Evolutionary conservation across 2,888 invertebrate genomes (phyloP), one percentile per base, ranked within the genome.

Genomic region (Gisinianus flammeolus): DNA sequence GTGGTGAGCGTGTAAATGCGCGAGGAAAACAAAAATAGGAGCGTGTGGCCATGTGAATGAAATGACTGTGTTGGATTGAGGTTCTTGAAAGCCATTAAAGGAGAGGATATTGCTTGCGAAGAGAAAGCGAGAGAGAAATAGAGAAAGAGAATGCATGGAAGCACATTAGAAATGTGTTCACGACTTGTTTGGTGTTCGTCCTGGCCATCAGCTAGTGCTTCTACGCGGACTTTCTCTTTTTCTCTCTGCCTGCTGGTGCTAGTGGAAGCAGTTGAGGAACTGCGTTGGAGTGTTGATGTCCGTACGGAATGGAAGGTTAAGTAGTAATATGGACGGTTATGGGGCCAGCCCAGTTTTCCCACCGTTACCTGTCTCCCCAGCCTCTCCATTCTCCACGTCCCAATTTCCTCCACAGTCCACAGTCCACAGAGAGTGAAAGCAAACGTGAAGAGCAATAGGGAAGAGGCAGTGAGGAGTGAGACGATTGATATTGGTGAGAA

Each of bases 401-500:
- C 75, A 67, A 67, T 52, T 75, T 12, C 44, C 35, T 44, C 35
- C 16, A 28, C 26, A 62, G 8, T 58, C 24, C 10, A n/a, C 31
- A 31, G 58, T n/a, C 24, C 12, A 62, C 8, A 62, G 66, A 66
- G 30, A 30, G n/a, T 16, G 66, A 66, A 26, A 19, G 30, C 16
- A 30, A 31, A 30, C 12, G 30, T 12, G 22, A 24, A 12, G 66
- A 56, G 16, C 19, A 12, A n/a, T n/a, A n/a, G n/a, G n/a, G n/a
- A n/a, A n/a, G n/a, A n/a, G n/a, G n/a, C n/a, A n/a, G n/a, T n/a
- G n/a, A n/a, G n/a, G n/a, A n/a, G n/a, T n/a, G n/a, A 33, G 12
- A 24, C 28, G 73, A 78, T 73, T 73, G 78, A 73, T 73, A 78
- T 78, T 73, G 72, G 78, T 78, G 78, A 73, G 73, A 73, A 78